Conservation (phyloP, 2,797 vertebrate species). For the Urophycis tenuis region DNA sequence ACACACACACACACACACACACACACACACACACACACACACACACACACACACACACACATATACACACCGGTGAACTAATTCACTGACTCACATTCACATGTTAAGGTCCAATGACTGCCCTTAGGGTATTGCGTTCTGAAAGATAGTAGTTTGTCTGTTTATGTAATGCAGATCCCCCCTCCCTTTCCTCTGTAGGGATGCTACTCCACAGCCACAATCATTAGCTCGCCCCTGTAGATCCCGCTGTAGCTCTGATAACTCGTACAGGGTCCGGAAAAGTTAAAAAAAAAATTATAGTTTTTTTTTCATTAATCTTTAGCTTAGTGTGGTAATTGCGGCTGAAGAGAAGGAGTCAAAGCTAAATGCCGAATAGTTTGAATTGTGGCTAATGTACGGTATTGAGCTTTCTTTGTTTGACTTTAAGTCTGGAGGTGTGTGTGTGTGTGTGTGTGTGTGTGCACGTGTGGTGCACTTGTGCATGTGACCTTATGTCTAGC, state of each 20-base stretch:
- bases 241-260: background rate
- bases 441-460: background rate
- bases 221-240: background rate
- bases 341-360: no score
- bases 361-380: no score
- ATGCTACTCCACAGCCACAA: background rate
- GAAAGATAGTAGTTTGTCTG: background rate
- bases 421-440: background rate
- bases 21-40: background rate
- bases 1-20: background rate
- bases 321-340: no score
- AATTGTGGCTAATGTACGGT: no score
- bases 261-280: background rate
- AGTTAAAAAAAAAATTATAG: no score
- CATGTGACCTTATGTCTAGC: background rate
- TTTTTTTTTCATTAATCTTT: no score
- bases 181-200: conserved; percentile 14
- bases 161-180: background rate
- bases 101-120: background rate
- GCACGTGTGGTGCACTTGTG: background rate
- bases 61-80: background rate
- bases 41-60: background rate
- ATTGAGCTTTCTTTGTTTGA: no score
- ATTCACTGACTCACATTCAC: conserved; percentile 5
- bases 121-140: background rate